These are phyloP conservation scores for Cyclophora punctaria DNA, from an alignment of 2,888 invertebrate genomes.

Conservation along the genomic window DNA sequence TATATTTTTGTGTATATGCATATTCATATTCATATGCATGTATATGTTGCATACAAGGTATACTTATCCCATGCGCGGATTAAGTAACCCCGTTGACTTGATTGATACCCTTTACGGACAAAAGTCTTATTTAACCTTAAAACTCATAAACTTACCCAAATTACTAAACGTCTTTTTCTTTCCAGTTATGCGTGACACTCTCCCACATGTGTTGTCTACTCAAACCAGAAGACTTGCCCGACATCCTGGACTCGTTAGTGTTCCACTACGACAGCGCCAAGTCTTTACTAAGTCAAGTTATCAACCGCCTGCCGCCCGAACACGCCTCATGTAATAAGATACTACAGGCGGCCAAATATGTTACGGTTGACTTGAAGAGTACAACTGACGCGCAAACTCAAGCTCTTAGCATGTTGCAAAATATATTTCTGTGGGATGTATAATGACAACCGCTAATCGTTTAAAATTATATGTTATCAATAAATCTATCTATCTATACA, in stretches of 20 bases:
- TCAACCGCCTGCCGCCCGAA: conserved; percentile 57
- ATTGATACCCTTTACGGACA: no score
- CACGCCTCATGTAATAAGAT: conserved; percentile 56
- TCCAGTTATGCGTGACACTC: conserved; percentile 82
- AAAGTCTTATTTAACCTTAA: background rate
- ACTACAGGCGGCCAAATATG: conserved; percentile 62
- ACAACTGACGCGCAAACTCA: conserved; percentile 47
- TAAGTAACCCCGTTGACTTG: no score
- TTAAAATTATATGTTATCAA: no score
- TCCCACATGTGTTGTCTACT: conserved; percentile 80
- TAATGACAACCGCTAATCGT: conserved; percentile 15
- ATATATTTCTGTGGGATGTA: conserved; percentile 66
- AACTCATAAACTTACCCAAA: no score
- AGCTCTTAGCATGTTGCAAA: conserved; percentile 55
- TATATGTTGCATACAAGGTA: no score
- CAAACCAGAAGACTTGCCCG: conserved; percentile 71
- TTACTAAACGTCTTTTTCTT: conserved; percentile 9
- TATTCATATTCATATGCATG: no score
- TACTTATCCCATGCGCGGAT: no score
- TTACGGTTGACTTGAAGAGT: conserved; percentile 57
- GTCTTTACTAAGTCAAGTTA: conserved; percentile 48
- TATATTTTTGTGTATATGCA: no score
- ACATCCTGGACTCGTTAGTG: conserved; percentile 65
- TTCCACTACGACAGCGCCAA: conserved; percentile 65
- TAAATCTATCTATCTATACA: no score